Conservation (phyloP, 2,113 vertebrate species). For the Perca schrenkii region DNA sequence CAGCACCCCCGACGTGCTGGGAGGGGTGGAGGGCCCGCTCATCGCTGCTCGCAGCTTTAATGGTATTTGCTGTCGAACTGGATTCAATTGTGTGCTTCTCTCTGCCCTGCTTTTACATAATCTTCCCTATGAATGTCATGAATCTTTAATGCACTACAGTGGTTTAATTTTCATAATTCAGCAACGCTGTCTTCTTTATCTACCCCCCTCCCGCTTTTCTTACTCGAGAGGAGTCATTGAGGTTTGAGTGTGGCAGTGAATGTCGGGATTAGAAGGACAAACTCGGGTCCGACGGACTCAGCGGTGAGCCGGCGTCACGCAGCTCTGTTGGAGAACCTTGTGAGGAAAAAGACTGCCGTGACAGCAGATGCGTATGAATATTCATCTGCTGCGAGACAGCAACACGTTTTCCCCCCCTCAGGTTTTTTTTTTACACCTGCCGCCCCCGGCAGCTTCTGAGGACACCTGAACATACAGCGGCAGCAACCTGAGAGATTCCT, state of each 20-base stretch:
- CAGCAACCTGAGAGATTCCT: not conserved
- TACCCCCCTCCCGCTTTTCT: not conserved
- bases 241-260: not conserved
- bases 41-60: too few relatives aligned
- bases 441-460: not conserved
- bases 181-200: not conserved
- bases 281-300: not conserved
- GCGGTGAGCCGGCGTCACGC: constrained; percentile 7
- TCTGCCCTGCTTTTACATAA: not conserved
- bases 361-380: constrained; percentile 63
- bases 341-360: not conserved
- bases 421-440: constrained; percentile 5
- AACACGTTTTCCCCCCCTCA: constrained; percentile 21
- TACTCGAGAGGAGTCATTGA: not conserved
- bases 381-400: constrained; percentile 33
- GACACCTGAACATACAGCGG: not conserved
- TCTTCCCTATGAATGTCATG: constrained; percentile 10
- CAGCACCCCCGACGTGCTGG: too few relatives aligned
- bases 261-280: constrained; percentile 8
- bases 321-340: not conserved
- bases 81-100: not conserved
- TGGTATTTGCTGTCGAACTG: not conserved
- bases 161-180: not conserved
- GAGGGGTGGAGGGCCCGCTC: too few relatives aligned
- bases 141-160: not conserved